Percentiles rank a stretch among this genome's conserved stretches.
Conservation (phyloP, 2,113 vertebrate species). For the Cynopterus brachyotis region DNA sequence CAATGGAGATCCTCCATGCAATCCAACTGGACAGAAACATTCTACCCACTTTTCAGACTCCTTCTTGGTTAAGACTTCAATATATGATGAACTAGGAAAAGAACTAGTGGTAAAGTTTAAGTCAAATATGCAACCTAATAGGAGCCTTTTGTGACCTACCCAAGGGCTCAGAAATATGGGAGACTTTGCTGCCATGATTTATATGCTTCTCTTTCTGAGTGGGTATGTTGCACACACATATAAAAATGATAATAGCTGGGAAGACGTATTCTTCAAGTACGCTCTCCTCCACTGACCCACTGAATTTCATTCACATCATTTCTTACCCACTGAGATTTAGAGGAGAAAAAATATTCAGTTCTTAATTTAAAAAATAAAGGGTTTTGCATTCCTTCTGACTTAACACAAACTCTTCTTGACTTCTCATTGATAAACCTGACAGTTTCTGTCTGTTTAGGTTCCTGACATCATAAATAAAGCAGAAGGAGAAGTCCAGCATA, state of each 20-base stretch:
- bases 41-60: neutral
- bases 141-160: neutral
- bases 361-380: neutral
- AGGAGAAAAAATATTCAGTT: neutral
- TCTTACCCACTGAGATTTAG: neutral
- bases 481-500: neutral
- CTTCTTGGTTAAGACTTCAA: neutral
- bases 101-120: neutral
- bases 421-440: constrained; percentile 14
- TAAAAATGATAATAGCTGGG: neutral
- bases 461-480: constrained; percentile 35
- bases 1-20: neutral
- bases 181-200: neutral
- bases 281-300: neutral
- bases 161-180: neutral
- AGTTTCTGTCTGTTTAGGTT: neutral
- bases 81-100: neutral
- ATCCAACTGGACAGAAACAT: too few species aligned
- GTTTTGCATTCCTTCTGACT: neutral
- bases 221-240: too few species aligned
- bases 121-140: neutral
- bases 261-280: rapidly evolving
- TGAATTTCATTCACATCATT: neutral
- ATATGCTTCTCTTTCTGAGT: neutral
- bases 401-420: constrained; percentile 40